Percentiles rank a stretch among this genome's conserved stretches.
These are phyloP conservation scores for Acrocephalus scirpaceus DNA, from an alignment of 2,797 vertebrate genomes.

Conservation along the genomic window DNA sequence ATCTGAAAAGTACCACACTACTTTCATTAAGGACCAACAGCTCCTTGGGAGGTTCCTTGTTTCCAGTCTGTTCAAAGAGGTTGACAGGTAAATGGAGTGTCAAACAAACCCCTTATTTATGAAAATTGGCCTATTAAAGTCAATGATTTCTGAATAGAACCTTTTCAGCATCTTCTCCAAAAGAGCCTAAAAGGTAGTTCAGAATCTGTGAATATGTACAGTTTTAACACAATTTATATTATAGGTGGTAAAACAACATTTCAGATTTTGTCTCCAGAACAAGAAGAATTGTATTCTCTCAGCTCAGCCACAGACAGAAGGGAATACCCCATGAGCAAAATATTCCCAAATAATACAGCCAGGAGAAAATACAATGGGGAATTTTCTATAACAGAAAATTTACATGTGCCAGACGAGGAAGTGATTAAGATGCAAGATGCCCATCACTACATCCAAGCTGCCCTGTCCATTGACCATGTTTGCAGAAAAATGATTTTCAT, in stretches of 20 bases:
- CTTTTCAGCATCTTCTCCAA: neutral
- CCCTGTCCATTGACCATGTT: neutral
- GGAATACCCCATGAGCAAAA: neutral
- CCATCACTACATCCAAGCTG: neutral
- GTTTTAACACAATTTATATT: neutral
- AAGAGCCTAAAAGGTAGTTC: neutral
- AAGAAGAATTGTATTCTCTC: neutral
- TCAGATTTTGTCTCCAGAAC: neutral
- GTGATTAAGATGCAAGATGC: neutral
- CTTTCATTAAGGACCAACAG: neutral
- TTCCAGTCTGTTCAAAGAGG: neutral
- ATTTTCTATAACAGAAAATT: neutral
- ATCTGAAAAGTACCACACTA: neutral
- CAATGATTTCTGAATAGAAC: neutral
- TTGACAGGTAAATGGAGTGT: neutral
- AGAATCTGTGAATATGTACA: neutral
- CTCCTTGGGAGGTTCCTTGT: neutral
- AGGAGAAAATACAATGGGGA: neutral
- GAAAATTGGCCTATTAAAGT: neutral
- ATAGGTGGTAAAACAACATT: neutral
- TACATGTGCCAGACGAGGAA: neutral
- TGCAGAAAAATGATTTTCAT: neutral
- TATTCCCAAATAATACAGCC: neutral
- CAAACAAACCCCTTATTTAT: neutral
- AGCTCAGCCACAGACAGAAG: neutral